Conservation (phyloP, 2,113 vertebrate genomes). For the Bos taurus region ARS-UCD2.0 NC_037352.1:17580501-17581000, state of each 20-base stretch:
- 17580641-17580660: background rate
- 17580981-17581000: background rate
- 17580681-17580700: background rate
- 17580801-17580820: background rate
- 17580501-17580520: conserved; percentile 58
- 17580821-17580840: background rate
- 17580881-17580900: background rate
- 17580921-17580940: background rate
- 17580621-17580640: background rate
- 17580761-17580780: background rate
- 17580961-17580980: background rate
- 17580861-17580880: background rate
- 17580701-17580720: background rate
- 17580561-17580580: conserved; percentile 56
- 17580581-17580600: conserved; percentile 54
- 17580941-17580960: background rate
- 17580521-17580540: conserved; percentile 69
- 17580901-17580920: background rate
- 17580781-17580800: background rate
- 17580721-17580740: fast-evolving
- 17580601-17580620: conserved; percentile 11
- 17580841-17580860: background rate
- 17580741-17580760: background rate
- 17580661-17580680: background rate
- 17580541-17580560: conserved; percentile 65